phyloP scores from a whole-genome alignment of 2,888 invertebrate genomes.

The Aethes cnicana region DNA sequence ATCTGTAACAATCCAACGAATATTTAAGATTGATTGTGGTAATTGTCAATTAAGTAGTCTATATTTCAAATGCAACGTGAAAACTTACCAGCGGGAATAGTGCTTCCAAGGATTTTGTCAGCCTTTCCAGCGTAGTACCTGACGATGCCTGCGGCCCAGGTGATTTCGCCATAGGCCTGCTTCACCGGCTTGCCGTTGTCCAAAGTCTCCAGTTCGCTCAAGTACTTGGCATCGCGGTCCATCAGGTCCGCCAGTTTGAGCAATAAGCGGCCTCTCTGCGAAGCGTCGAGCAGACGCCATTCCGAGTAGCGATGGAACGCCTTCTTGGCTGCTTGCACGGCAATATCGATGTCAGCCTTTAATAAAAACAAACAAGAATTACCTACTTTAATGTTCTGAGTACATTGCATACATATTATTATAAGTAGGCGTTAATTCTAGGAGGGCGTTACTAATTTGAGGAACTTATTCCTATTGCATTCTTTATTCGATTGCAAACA shows the following conservation, averaged over 20 bases:
- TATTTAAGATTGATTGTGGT: no score
- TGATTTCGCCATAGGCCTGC: conserved; percentile 85
- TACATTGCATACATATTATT: no score
- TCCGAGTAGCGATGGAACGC: conserved; percentile 88
- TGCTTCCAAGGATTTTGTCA: conserved; percentile 91
- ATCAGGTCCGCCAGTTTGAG: conserved; percentile 88
- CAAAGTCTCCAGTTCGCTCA: conserved; percentile 93
- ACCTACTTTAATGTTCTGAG: background rate
- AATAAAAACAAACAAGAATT: background rate
- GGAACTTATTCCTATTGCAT: no score
- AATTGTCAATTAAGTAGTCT: no score
- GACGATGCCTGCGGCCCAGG: conserved; percentile 82
- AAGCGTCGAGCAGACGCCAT: conserved; percentile 92
- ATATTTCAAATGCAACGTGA: background rate
- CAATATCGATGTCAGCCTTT: conserved; percentile 89
- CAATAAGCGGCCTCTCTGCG: conserved; percentile 88
- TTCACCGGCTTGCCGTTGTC: conserved; percentile 96
- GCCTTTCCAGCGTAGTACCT: conserved; percentile 96
- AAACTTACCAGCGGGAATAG: conserved; percentile 84
- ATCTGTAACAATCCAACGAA: conserved; percentile 64
- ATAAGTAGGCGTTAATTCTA: no score
- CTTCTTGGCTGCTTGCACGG: conserved; percentile 89
- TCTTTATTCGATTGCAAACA: no score
- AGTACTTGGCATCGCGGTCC: conserved; percentile 85
- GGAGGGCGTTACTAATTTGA: no score